A percentile compares a stretch with the other conserved stretches of the same genome.
Conservation (phyloP, 2,113 vertebrate species). For the Sprattus sprattus region DNA sequence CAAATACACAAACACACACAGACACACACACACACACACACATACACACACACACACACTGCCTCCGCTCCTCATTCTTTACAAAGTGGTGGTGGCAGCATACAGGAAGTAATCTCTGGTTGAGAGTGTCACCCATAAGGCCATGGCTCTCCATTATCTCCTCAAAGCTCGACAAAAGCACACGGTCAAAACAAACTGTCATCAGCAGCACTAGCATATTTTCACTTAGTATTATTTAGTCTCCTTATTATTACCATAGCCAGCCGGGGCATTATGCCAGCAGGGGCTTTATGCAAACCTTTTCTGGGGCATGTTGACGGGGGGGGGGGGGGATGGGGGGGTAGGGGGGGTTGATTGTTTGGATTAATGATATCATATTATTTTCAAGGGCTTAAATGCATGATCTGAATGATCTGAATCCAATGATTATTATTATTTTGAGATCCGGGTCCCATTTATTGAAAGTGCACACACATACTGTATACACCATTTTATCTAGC, state of each 20-base stretch:
- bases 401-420: too few species aligned
- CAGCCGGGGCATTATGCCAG: not conserved
- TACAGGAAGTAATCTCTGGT: constrained; percentile 26
- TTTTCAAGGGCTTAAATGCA: too few species aligned
- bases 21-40: too few species aligned
- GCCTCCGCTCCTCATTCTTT: not conserved
- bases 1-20: too few species aligned
- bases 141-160: not conserved
- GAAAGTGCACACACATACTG: too few species aligned
- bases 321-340: too few species aligned
- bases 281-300: too few species aligned
- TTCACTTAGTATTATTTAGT: not conserved
- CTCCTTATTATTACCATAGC: not conserved
- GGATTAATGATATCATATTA: not conserved
- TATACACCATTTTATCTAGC: too few species aligned
- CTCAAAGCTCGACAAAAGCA: not conserved
- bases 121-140: not conserved
- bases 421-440: too few species aligned
- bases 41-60: too few species aligned
- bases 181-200: not conserved
- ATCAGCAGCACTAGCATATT: not conserved
- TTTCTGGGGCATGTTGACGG: too few species aligned
- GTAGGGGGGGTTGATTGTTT: not conserved
- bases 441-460: too few species aligned
- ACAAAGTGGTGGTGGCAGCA: not conserved